Base-by-base conservation (phyloP, 2,797 vertebrate species). In the Pangasius djambal region DNA sequence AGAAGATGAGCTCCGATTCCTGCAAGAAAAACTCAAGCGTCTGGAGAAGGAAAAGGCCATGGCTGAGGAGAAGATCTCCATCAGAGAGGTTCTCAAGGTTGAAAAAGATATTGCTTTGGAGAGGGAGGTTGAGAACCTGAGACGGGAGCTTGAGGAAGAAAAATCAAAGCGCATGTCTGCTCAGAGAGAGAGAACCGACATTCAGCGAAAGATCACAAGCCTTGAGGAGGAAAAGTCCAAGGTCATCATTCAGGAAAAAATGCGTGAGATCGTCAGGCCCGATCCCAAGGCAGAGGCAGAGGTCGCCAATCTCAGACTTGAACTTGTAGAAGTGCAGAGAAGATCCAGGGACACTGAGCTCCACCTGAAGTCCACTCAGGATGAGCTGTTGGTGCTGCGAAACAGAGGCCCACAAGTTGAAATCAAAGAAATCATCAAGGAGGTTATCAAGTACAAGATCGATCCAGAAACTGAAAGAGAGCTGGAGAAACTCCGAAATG, bases 51-150 rank as follows among this genome's bases (percentile, higher is more conserved):
- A 99, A 83, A 96, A 98, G 82, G 94, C 97, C 88, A 98, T 98
- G 31, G 98, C 97, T 0, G 98, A 99, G 92, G 98, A 99, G 92
- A 99, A 98, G 91, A 97, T 99, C 92, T 98, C 97, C 0, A 98
- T 99, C 92, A 98, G 97, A 92, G 99, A 99, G 93, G 99, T 99
- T 57, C 93, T 99, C 87, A 99, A 97, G 92, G 97, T 99, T n/a
- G 98, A 99, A 93, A 99, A 98, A 89, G 98, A 99, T 63, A 20
- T 95, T 0, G 94, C 91, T 1, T 94, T 96, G 0, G 98, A 98
- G 93, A 97, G 97, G 88, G 98, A 99, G 91, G 97, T 98, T n/a
- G 95, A 97, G 0, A 97, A 97, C 88, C 96, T 99, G 37, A 95
- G 97, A 70, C 96, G 95, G 83, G 97, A 97, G 91, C 97, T 97